Evolutionary conservation across 2,113 vertebrate genomes (phyloP).

Genomic region (Phodopus roborovskii): DNA sequence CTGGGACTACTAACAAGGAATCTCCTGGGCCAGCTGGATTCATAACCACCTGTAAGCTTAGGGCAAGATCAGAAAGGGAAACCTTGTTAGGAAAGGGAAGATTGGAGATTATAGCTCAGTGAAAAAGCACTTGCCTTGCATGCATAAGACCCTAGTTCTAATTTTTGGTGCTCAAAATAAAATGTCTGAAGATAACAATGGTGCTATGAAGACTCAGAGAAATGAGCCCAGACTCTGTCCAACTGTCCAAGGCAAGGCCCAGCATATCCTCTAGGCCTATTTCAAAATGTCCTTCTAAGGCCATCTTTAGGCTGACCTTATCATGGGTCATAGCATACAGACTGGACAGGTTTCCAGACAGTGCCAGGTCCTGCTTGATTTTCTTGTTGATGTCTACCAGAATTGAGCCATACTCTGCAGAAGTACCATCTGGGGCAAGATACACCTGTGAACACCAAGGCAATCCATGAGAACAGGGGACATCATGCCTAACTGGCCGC

Average conservation of each 20-base stretch:
- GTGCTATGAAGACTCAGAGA: fast-evolving
- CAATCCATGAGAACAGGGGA: neutral
- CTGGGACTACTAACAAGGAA: neutral
- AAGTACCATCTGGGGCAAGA: constrained; percentile 78
- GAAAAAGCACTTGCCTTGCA: neutral
- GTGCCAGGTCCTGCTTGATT: constrained; percentile 92
- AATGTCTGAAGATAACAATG: neutral
- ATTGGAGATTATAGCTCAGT: neutral
- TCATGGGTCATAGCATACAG: constrained; percentile 94
- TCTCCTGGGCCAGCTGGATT: neutral
- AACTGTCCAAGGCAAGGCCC: too few relatives aligned
- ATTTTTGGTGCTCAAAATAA: neutral
- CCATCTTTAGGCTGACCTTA: constrained; percentile 86
- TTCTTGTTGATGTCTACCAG: constrained; percentile 86
- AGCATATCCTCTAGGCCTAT: fast-evolving
- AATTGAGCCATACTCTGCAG: constrained; percentile 87
- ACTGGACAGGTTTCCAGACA: constrained; percentile 87
- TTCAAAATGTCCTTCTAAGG: fast-evolving
- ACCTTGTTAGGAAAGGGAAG: neutral
- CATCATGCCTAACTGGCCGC: neutral
- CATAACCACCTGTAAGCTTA: too few relatives aligned
- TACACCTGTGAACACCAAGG: constrained; percentile 86
- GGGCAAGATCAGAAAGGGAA: neutral
- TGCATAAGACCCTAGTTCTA: neutral
- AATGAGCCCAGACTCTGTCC: neutral